Evolutionary conservation across 1,140 invertebrate genomes (phyloP).

Genomic region (Tribolium castaneum): DNA sequence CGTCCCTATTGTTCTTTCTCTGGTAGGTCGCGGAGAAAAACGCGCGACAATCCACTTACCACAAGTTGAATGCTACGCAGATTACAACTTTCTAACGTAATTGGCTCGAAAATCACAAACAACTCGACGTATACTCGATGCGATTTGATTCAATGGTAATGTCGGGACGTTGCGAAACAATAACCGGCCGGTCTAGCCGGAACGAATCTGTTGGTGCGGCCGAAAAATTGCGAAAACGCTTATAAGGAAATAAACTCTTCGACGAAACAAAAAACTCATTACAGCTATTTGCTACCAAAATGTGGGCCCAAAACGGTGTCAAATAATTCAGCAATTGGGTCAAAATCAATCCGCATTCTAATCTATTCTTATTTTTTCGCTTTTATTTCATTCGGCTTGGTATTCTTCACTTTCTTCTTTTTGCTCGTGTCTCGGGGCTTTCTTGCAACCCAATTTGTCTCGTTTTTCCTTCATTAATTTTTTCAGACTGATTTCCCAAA

Average conservation of each 20-base stretch:
- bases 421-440: no score
- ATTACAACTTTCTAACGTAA: conserved; percentile 23
- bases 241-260: background rate
- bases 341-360: no score
- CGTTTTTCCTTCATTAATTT: no score
- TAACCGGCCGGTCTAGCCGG: background rate
- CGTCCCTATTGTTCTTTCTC: conserved; percentile 39
- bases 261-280: background rate
- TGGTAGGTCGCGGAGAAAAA: conserved; percentile 27
- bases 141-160: conserved; percentile 21
- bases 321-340: no score
- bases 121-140: background rate
- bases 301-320: no score
- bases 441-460: no score
- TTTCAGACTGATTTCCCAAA: no score
- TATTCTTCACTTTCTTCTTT: no score
- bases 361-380: no score
- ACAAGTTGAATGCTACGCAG: conserved; percentile 8
- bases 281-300: background rate
- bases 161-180: conserved; percentile 13
- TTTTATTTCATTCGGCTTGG: no score
- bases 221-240: background rate
- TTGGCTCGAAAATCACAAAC: conserved; percentile 11
- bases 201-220: background rate
- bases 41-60: conserved; percentile 21